A percentile compares a stretch with the other conserved stretches of the same genome.
These are phyloP conservation scores for Frieseomelitta varia DNA, from an alignment of 1,140 invertebrate species.

Conservation along the genomic window DNA sequence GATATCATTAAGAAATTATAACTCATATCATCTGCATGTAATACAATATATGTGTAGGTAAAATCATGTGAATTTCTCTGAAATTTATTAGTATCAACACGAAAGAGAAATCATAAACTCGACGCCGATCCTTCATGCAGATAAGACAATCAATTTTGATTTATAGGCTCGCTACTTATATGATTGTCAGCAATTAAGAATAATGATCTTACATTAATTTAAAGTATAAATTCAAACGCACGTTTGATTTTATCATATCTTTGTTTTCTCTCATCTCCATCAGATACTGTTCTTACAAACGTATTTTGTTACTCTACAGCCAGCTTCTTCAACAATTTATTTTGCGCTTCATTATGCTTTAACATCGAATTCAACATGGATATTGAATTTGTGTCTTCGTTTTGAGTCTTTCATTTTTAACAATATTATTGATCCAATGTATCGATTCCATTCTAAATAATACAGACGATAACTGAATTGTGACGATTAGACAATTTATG, in stretches of 20 bases:
- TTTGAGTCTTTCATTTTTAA: slow-evolving; percentile 4
- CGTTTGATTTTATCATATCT: not conserved
- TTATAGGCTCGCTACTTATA: not conserved
- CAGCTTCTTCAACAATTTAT: not conserved
- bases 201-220: not conserved
- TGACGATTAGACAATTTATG: not conserved
- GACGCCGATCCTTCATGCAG: not conserved
- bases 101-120: not conserved
- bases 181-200: not conserved
- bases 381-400: not conserved
- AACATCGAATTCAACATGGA: not conserved
- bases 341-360: not conserved
- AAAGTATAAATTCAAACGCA: not conserved
- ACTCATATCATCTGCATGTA: too few relatives aligned
- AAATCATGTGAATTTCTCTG: too few relatives aligned
- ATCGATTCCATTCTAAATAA: not conserved
- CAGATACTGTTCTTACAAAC: too few relatives aligned
- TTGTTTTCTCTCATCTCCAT: not conserved
- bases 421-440: not conserved
- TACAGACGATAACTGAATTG: not conserved
- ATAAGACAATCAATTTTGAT: not conserved
- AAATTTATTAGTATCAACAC: not conserved
- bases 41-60: too few relatives aligned
- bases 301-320: too few relatives aligned
- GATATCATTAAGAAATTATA: too few relatives aligned